These are phyloP conservation scores for Turritopsis rubra DNA, from an alignment of 30 jellyfish, hydroid and myxozoan species.

Conservation along the genomic window DNA sequence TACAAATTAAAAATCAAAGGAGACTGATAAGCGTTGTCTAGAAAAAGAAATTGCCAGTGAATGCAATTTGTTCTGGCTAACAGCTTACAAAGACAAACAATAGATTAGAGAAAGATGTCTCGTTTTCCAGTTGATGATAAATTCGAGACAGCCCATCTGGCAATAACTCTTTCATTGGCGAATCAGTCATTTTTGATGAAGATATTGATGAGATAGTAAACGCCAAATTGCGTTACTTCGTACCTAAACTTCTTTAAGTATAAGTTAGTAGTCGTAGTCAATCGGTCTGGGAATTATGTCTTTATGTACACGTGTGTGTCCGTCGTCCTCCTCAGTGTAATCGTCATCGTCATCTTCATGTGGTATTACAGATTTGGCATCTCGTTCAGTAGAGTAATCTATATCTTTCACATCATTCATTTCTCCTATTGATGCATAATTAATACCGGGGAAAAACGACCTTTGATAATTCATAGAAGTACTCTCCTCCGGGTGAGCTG, in stretches of 20 bases:
- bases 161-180: constrained; percentile 11
- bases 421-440: constrained; percentile 6
- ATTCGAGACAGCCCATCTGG: constrained; percentile 12
- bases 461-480: constrained; percentile 59
- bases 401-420: neutral
- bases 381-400: constrained; percentile 39
- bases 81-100: neutral
- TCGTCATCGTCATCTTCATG: constrained; percentile 40
- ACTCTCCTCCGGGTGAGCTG: constrained; percentile 53
- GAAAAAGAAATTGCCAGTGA: constrained; percentile 16
- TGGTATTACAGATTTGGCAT: constrained; percentile 36
- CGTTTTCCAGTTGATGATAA: constrained; percentile 5
- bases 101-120: constrained; percentile 1
- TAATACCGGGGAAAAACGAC: constrained; percentile 52
- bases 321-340: constrained; percentile 20
- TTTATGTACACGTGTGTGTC: constrained; percentile 38
- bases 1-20: neutral
- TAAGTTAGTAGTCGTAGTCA: constrained; percentile 22
- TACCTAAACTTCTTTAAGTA: neutral
- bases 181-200: constrained; percentile 17
- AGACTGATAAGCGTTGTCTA: neutral
- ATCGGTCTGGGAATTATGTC: constrained; percentile 47
- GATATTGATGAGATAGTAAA: neutral
- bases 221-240: neutral
- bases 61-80: constrained; percentile 3